phyloP scores from a whole-genome alignment of 2,888 invertebrate species.

The Drosophila meridionalis region DNA sequence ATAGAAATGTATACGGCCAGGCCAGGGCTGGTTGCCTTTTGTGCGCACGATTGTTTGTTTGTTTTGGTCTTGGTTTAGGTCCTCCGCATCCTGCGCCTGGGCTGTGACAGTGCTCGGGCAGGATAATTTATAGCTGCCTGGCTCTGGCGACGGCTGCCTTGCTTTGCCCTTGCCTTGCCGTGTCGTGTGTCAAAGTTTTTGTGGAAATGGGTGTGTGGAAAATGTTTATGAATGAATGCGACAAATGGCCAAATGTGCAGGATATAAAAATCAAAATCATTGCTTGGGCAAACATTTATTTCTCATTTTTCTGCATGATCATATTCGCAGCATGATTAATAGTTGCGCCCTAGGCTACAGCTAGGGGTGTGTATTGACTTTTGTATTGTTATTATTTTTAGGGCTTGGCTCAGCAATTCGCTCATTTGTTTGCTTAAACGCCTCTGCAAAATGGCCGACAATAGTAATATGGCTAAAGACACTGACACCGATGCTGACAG shows the following conservation, averaged over 20 bases:
- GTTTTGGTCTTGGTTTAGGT: slow-evolving; percentile 69
- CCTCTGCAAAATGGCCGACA: slow-evolving; percentile 61
- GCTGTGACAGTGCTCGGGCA: slow-evolving; percentile 60
- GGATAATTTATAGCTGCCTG: slow-evolving; percentile 72
- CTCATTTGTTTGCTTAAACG: slow-evolving; percentile 57
- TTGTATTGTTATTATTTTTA: slow-evolving; percentile 53
- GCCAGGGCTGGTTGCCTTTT: slow-evolving; percentile 27
- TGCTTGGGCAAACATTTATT: slow-evolving; percentile 72
- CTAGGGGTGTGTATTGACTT: slow-evolving; percentile 69
- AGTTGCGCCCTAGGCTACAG: slow-evolving; percentile 45
- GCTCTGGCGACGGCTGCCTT: slow-evolving; percentile 18
- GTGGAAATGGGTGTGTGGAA: slow-evolving; percentile 48
- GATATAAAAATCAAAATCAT: slow-evolving; percentile 77
- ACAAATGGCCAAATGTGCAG: slow-evolving; percentile 51
- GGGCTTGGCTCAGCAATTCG: slow-evolving; percentile 15
- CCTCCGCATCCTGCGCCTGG: slow-evolving; percentile 36
- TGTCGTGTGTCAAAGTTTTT: slow-evolving; percentile 79
- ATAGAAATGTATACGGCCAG: slow-evolving; percentile 25
- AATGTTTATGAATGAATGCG: slow-evolving; percentile 77
- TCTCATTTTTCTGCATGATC: slow-evolving; percentile 66
- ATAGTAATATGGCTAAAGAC: slow-evolving; percentile 32
- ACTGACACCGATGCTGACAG: slow-evolving; percentile 56
- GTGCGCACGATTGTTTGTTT: slow-evolving; percentile 58
- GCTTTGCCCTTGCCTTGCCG: slow-evolving; percentile 32
- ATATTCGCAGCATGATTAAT: slow-evolving; percentile 77